Conservation (phyloP, 2,797 vertebrate species). For the Nyctibius grandis region DNA sequence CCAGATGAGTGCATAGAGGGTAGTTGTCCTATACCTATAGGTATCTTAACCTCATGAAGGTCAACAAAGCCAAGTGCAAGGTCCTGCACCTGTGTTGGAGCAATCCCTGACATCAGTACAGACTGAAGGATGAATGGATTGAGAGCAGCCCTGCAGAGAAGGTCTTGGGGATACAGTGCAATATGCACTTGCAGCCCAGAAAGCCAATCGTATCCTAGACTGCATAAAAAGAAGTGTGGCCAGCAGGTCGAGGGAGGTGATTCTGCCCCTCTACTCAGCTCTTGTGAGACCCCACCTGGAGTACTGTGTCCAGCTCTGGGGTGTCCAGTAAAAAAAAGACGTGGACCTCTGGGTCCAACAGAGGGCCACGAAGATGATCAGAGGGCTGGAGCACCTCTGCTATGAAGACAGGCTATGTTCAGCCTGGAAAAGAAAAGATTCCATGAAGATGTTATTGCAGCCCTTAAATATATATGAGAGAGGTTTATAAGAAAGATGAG, state of each 20-base stretch:
- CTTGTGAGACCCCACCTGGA: background rate
- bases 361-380: background rate
- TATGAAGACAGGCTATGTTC: background rate
- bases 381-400: background rate
- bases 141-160: no score
- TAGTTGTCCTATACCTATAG: background rate
- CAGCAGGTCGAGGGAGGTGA: background rate
- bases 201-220: background rate
- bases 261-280: background rate
- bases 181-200: background rate
- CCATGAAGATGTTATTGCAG: background rate
- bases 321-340: background rate
- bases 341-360: background rate
- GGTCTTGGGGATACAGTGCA: background rate
- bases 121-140: no score
- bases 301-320: background rate
- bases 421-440: background rate
- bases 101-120: no score
- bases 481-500: background rate
- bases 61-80: background rate
- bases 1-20: no score
- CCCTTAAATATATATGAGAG: background rate
- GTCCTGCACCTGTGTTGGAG: no score
- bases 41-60: background rate
- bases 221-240: background rate